phyloP scores from a whole-genome alignment of 2,888 invertebrate species.

The Spicauda simplicius region DNA sequence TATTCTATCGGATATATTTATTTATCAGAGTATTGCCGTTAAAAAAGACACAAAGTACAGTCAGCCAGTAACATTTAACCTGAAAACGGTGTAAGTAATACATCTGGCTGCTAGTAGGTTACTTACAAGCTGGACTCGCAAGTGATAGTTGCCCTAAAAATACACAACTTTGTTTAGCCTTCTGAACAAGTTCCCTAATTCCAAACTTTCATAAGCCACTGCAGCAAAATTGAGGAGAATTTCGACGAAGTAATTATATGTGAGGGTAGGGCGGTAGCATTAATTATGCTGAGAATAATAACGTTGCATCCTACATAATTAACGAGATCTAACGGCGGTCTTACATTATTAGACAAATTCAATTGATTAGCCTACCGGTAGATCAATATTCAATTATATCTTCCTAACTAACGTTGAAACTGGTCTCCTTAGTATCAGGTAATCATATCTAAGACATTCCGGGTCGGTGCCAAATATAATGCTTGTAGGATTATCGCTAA shows the following conservation, averaged over 20 bases:
- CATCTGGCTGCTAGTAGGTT: too few relatives aligned
- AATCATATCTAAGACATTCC: too few relatives aligned
- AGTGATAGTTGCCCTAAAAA: background rate
- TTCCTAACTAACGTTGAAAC: too few relatives aligned
- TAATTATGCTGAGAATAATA: slow-evolving; percentile 35
- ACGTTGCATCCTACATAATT: slow-evolving; percentile 32
- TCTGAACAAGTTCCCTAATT: background rate
- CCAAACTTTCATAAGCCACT: slow-evolving; percentile 14
- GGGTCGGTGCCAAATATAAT: too few relatives aligned
- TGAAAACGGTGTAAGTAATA: too few relatives aligned
- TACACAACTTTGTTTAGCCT: background rate
- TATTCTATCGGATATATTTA: too few relatives aligned
- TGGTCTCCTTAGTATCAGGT: too few relatives aligned
- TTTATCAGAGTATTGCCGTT: too few relatives aligned
- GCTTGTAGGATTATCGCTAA: too few relatives aligned
- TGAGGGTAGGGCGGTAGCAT: slow-evolving; percentile 25
- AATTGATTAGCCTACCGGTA: slow-evolving; percentile 30
- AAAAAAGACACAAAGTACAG: too few relatives aligned
- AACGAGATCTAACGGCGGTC: slow-evolving; percentile 28
- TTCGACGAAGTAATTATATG: slow-evolving; percentile 26
- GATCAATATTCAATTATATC: background rate
- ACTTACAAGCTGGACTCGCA: too few relatives aligned
- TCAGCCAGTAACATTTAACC: too few relatives aligned
- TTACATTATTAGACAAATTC: slow-evolving; percentile 15
- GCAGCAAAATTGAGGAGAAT: slow-evolving; percentile 27